Percentiles rank a stretch among this genome's conserved stretches.
Evolutionary conservation across 2,797 vertebrate species (phyloP).

Genomic region (Pachyuromys duprasi): DNA sequence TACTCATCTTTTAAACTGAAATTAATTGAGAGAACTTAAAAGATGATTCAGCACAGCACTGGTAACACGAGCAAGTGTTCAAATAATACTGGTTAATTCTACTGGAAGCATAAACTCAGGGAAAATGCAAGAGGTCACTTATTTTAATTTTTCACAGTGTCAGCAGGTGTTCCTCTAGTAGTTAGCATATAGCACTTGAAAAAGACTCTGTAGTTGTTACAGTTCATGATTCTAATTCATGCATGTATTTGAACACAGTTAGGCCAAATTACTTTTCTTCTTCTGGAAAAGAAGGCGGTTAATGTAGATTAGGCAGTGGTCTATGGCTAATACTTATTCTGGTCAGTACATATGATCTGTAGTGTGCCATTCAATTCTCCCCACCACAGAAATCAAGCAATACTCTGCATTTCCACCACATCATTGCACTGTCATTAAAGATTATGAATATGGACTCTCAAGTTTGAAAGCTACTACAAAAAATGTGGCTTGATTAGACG

Average conservation of each 20-base stretch:
- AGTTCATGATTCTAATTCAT: not conserved
- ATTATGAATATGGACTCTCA: not conserved
- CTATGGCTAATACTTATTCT: not conserved
- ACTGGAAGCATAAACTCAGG: not conserved
- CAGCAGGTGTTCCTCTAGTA: not conserved
- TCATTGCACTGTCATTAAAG: not conserved
- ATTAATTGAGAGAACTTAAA: not conserved
- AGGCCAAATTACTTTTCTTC: not conserved
- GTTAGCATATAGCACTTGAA: not conserved
- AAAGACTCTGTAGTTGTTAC: not conserved
- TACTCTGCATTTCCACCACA: not conserved
- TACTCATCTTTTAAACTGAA: not conserved
- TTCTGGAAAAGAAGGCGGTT: not conserved
- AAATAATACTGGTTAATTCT: not conserved
- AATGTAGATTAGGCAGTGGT: not conserved
- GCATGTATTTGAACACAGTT: not conserved
- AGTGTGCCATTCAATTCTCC: not conserved
- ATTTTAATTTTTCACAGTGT: not conserved
- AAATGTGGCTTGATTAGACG: not conserved
- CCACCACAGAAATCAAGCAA: too few species aligned
- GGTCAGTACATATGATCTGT: not conserved
- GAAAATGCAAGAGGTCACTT: not conserved
- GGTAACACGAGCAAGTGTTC: not conserved
- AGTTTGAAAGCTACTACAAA: not conserved
- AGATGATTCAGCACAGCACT: not conserved